Conservation (phyloP, 64 coral and sea anemone species). For the Stichodactyla helianthus region DNA sequence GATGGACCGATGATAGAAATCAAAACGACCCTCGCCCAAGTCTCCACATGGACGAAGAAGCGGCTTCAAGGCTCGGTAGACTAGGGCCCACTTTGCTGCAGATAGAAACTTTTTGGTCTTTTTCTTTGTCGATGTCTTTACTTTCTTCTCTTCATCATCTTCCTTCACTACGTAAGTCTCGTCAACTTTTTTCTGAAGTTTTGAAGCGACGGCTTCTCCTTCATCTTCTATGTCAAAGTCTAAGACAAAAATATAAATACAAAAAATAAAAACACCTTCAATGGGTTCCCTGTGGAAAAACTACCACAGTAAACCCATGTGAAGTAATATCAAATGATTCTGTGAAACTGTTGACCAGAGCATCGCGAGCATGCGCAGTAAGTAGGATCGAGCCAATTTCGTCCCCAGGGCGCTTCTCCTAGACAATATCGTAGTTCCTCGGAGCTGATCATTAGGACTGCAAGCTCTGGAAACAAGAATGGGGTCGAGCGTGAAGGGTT, state of each 20-base stretch:
- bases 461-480: too few species aligned
- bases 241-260: not conserved
- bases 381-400: too few species aligned
- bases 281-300: not conserved
- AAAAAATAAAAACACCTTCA: not conserved
- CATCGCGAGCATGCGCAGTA: too few species aligned
- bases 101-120: constrained; percentile 81
- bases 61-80: constrained; percentile 92
- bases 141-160: constrained; percentile 30
- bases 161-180: constrained; percentile 71
- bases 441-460: too few species aligned
- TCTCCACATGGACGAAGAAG: constrained; percentile 94
- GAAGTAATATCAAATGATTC: not conserved
- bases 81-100: constrained; percentile 96
- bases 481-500: too few species aligned
- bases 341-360: too few species aligned
- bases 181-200: constrained; percentile 86
- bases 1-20: constrained; percentile 98
- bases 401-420: too few species aligned
- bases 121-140: not conserved
- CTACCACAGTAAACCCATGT: not conserved
- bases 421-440: too few species aligned
- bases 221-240: not conserved
- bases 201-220: constrained; percentile 55
- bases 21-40: constrained; percentile 92